Evolutionary conservation across 2,113 vertebrate species (phyloP).

Genomic region (Brachionichthys hirsutus): DNA sequence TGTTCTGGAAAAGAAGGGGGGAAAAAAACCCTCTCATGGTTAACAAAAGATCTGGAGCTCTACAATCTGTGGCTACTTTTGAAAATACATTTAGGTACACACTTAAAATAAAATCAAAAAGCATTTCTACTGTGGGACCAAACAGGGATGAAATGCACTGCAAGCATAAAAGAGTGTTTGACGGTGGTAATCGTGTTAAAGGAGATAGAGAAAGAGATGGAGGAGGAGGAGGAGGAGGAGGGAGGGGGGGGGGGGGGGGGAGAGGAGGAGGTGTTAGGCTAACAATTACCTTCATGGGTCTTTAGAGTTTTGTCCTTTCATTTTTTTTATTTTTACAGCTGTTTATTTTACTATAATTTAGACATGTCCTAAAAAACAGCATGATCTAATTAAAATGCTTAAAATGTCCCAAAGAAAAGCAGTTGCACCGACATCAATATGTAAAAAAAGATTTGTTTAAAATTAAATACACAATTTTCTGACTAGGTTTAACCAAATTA

Average conservation of each 20-base stretch:
- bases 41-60: conserved; percentile 10
- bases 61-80: conserved; percentile 11
- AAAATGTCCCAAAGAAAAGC: neutral
- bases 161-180: conserved; percentile 54
- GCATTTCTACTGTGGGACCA: conserved; percentile 26
- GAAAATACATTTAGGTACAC: conserved; percentile 21
- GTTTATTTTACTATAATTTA: conserved; percentile 76
- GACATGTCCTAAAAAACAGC: conserved; percentile 65
- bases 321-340: neutral
- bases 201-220: conserved; percentile 18
- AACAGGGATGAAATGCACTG: conserved; percentile 45
- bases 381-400: no score
- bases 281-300: conserved; percentile 36
- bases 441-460: neutral
- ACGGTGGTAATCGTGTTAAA: conserved; percentile 48
- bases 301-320: conserved; percentile 6
- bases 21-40: neutral
- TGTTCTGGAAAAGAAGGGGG: neutral
- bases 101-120: conserved; percentile 40
- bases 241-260: no score
- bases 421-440: neutral
- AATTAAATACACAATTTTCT: no score
- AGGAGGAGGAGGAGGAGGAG: conserved; percentile 11
- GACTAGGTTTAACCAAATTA: no score
- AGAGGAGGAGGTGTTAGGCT: conserved; percentile 30